Evolutionary conservation across 2,113 vertebrate species (phyloP), one percentile per base, ranked within the genome.

Genomic region (Paralichthys olivaceus): DNA sequence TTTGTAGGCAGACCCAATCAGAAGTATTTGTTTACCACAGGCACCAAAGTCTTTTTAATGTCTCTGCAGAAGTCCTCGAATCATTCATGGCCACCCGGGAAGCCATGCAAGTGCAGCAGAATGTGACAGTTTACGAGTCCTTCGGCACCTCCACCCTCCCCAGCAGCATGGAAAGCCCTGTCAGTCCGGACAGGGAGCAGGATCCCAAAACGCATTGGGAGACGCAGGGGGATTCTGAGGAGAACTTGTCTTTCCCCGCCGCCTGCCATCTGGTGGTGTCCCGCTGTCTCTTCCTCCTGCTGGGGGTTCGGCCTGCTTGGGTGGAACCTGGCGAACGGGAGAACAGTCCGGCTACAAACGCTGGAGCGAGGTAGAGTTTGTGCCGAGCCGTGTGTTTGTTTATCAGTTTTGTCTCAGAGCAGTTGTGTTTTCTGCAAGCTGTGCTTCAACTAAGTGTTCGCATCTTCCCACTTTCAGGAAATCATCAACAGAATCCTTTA

Each of bases 11-110:
- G 22, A 40, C 4, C n/a, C 17, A 23, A 14, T 40, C n/a, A 37
- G 22, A 68, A 22, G 26, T n/a, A 28, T 9, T 61, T 13, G 55
- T 40, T 6, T 15, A 7, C 56, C 26, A 72, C 32, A 37, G 3
- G 47, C 5, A 23, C 15, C 37, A 13, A 25, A 25, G 1, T 37
- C 53, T 34, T 55, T 4, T 25, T 51, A 4, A 40, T 75, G 26
- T 77, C 55, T 37, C 62, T 72, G 22, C 85, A 95, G 94, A 95
- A 79, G 94, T 95, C 49, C 75, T 95, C 22, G 94, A 95, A 78
- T 95, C 94, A 55, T 95, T 95, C 79, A 92, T 95, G 89, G 94
- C 94, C 64, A 95, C 94, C 0, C 90, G 95, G 5, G 94, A 95
- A 71, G 94, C 94, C 65, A 94, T 95, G 93, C 93, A 95, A 56